Evolutionary conservation across 2,888 invertebrate species (phyloP).

Genomic region (Ormyrus pomaceus): DNA sequence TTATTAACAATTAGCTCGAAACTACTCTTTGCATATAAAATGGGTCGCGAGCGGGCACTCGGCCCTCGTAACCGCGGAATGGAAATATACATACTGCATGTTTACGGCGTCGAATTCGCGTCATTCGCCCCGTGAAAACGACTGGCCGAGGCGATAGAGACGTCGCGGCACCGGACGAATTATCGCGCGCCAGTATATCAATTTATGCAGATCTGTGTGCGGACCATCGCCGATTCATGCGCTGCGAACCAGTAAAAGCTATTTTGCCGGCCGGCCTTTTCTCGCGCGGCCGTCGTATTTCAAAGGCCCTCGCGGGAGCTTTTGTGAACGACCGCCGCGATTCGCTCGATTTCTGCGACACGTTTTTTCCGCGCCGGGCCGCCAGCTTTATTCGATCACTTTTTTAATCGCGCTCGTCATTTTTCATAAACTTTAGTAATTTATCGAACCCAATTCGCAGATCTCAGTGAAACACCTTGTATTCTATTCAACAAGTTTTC

Average conservation of each 20-base stretch:
- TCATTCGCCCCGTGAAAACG: slow-evolving; percentile 26
- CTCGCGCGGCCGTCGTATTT: not conserved
- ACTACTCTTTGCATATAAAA: slow-evolving; percentile 76
- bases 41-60: slow-evolving; percentile 66
- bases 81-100: slow-evolving; percentile 76
- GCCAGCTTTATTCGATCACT: too few relatives aligned
- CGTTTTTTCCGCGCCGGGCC: too few relatives aligned
- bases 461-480: too few relatives aligned
- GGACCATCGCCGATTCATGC: slow-evolving; percentile 37
- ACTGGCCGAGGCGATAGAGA: slow-evolving; percentile 49
- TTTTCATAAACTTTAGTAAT: too few relatives aligned
- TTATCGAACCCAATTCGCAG: too few relatives aligned
- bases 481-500: too few relatives aligned
- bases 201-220: slow-evolving; percentile 29
- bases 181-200: slow-evolving; percentile 44
- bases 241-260: not conserved
- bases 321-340: too few relatives aligned
- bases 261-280: slow-evolving; percentile 2
- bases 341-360: too few relatives aligned
- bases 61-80: slow-evolving; percentile 74
- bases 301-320: too few relatives aligned
- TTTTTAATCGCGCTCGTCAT: too few relatives aligned
- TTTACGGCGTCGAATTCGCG: slow-evolving; percentile 65
- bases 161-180: slow-evolving; percentile 18
- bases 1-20: slow-evolving; percentile 76